Evolutionary conservation across 2,113 vertebrate species (phyloP).

Genomic region (Octodon degus): DNA sequence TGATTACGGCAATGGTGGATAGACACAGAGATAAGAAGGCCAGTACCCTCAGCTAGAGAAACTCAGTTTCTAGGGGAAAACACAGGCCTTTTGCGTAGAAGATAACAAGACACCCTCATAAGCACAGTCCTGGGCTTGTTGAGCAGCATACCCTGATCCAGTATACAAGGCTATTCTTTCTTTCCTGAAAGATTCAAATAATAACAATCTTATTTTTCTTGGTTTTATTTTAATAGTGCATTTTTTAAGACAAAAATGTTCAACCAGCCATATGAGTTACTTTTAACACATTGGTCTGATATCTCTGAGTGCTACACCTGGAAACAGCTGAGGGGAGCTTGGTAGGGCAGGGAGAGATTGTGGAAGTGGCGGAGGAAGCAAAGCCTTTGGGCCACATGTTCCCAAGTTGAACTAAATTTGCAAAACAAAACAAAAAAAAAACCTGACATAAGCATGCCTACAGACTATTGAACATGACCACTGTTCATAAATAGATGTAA

Average conservation of each 20-base stretch:
- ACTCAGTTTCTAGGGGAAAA: neutral
- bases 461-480: neutral
- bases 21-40: neutral
- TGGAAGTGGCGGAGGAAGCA: neutral
- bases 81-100: neutral
- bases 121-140: neutral
- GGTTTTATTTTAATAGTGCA: neutral
- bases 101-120: neutral
- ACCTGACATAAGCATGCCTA: neutral
- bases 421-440: neutral
- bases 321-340: neutral
- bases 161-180: neutral
- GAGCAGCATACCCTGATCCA: neutral
- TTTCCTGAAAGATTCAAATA: constrained; percentile 7
- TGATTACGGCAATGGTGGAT: neutral
- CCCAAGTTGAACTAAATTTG: neutral
- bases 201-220: neutral
- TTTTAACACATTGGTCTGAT: neutral
- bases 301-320: neutral
- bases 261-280: neutral
- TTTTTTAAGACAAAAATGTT: neutral
- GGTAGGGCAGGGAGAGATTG: neutral
- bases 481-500: neutral
- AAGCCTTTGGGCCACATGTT: neutral
- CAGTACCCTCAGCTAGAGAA: neutral